Evolutionary conservation across 1,140 invertebrate species (phyloP).

Genomic region (Rhyzopertha dominica): DNA sequence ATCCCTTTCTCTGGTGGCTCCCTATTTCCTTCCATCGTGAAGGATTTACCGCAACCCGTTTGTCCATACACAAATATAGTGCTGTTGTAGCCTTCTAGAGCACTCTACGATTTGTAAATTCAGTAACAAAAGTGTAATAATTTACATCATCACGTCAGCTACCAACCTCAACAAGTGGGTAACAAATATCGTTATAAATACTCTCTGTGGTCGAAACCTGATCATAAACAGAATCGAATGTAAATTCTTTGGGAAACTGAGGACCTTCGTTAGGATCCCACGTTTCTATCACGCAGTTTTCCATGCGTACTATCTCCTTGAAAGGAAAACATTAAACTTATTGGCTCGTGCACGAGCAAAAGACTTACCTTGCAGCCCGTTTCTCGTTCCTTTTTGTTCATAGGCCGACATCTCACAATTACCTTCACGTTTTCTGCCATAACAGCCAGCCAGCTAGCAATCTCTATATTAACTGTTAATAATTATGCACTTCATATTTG

Average conservation of each 20-base stretch:
- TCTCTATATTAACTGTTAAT: no score
- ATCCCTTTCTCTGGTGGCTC: conserved; percentile 59
- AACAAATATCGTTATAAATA: conserved; percentile 86
- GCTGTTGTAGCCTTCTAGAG: conserved; percentile 82
- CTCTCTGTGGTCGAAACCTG: conserved; percentile 71
- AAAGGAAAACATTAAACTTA: conserved; percentile 23
- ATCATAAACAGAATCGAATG: conserved; percentile 81
- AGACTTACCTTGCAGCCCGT: conserved; percentile 63
- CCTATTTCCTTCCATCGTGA: conserved; percentile 74
- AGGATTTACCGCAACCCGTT: conserved; percentile 79
- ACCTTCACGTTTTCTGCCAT: conserved; percentile 85
- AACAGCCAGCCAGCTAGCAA: no score
- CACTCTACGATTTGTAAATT: conserved; percentile 61
- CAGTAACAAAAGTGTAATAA: conserved; percentile 3
- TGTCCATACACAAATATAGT: conserved; percentile 87
- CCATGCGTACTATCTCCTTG: conserved; percentile 71
- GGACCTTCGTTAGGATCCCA: conserved; percentile 45
- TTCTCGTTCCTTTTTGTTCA: conserved; percentile 71
- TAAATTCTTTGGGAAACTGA: conserved; percentile 64
- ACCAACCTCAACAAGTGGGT: conserved; percentile 66
- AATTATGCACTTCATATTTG: no score
- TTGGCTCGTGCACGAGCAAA: not conserved
- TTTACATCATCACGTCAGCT: not conserved
- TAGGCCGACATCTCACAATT: conserved; percentile 85
- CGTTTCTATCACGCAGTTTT: conserved; percentile 47